Evolutionary conservation across 1,140 invertebrate species (phyloP), one percentile per base, ranked within the genome.

Genomic region (Plodia interpunctella): DNA sequence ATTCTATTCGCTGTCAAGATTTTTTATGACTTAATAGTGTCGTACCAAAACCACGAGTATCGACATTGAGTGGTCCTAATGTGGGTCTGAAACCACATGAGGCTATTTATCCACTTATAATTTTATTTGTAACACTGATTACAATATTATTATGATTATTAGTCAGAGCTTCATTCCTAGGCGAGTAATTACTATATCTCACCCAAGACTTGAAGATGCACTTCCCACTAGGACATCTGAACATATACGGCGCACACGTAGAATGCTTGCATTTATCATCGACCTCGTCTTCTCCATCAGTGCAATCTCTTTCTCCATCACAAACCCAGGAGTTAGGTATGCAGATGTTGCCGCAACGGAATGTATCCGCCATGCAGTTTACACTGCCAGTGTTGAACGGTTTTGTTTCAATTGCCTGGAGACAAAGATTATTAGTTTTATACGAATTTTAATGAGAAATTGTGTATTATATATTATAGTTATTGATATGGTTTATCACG

Each of bases 211-310:
- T 80, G 61, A 80, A 87, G 5, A 95, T 92, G 74, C 94, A 95
- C 63, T 92, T 91, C 21, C 91, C 91, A 58, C 85, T 91, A 5
- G 80, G 80, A 63, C 91, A 92, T 44, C 83, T 67, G 76, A 91
- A 88, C 90, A 92, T 87, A 87, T 82, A 85, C 66, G 78, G 90
- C 8, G 90, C 83, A 88, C 92, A 92, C 65, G 78, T 79, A 8
- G 82, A 79, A 50, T 87, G 64, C 52, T 74, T 78, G 1, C 83
- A 90, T 0, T 74, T 76, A 13, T 92, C 92, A 57, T 90, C 88
- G 5, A 44, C 66, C 78, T 96, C 95, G 76, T 97, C 95, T 2
- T 93, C 93, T 17, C 91, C 91, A 76, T 94, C 94, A 0, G 91
- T 91, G 51, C 51, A 53, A 17, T 53, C 51, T 67, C 70, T 66